Conservation (phyloP, 2,888 invertebrate species). For the Saturnia japonica region DNA sequence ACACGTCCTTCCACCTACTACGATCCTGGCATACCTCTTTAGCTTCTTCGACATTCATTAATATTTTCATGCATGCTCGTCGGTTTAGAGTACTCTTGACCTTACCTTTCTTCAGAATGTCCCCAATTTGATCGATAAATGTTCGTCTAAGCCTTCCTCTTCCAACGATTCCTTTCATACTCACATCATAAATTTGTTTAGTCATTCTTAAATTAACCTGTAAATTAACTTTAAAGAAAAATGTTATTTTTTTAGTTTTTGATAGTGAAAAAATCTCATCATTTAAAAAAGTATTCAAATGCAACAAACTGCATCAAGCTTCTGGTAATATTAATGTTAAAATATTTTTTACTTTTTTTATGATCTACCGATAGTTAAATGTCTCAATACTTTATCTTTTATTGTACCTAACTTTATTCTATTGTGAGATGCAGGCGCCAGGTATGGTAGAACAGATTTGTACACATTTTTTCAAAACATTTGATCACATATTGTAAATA, state of each 20-base stretch:
- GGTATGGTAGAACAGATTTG: not conserved
- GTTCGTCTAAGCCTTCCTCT: no score
- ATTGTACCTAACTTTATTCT: conserved; percentile 10
- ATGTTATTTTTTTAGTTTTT: not conserved
- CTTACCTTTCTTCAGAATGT: no score
- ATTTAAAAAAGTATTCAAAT: not conserved
- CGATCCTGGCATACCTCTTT: no score
- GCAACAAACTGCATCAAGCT: not conserved
- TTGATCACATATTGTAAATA: not conserved
- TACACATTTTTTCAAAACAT: not conserved
- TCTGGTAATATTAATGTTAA: not conserved
- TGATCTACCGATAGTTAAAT: not conserved
- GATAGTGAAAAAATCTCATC: not conserved
- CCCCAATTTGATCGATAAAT: no score
- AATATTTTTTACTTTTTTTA: not conserved
- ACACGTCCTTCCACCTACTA: no score
- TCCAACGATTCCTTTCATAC: no score
- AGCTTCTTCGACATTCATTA: no score
- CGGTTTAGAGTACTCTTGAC: no score
- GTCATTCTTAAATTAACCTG: no score
- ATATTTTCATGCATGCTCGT: no score
- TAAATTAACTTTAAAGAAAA: not conserved
- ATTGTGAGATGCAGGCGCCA: not conserved
- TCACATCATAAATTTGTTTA: no score
- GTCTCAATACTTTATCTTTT: not conserved